phyloP scores from a whole-genome alignment of 2,797 vertebrate species.

The Rhinella marina region DNA sequence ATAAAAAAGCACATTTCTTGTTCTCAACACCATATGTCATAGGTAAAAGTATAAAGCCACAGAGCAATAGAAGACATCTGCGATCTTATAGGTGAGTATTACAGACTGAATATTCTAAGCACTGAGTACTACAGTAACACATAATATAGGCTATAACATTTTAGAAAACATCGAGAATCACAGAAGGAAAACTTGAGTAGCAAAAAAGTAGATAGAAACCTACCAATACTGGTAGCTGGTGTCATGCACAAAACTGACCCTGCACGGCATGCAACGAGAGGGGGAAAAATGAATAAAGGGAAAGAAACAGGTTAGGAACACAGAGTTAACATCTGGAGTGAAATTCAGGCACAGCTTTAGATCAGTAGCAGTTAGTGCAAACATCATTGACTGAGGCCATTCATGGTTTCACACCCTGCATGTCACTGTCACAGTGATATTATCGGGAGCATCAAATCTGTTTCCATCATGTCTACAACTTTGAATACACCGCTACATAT shows the following conservation, averaged over 20 bases:
- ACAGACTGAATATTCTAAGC: slow-evolving; percentile 66
- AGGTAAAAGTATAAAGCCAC: slow-evolving; percentile 59
- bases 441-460: background rate
- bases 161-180: slow-evolving; percentile 70
- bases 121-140: slow-evolving; percentile 51
- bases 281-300: slow-evolving; percentile 86
- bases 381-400: slow-evolving; percentile 73
- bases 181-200: slow-evolving; percentile 72
- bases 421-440: background rate
- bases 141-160: slow-evolving; percentile 70
- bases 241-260: slow-evolving; percentile 99
- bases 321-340: slow-evolving; percentile 83
- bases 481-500: background rate
- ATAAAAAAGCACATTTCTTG: slow-evolving; percentile 68
- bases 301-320: slow-evolving; percentile 86
- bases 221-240: slow-evolving; percentile 96
- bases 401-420: slow-evolving; percentile 67
- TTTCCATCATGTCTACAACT: background rate
- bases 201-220: slow-evolving; percentile 85
- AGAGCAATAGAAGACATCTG: slow-evolving; percentile 71
- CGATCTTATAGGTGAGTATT: slow-evolving; percentile 67
- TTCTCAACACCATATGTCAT: slow-evolving; percentile 73
- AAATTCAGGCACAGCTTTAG: slow-evolving; percentile 80
- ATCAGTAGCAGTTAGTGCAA: slow-evolving; percentile 76
- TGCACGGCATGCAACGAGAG: slow-evolving; percentile 86